Base-by-base conservation (phyloP, 2,888 invertebrate genomes). In the Octodonta nipae region DNA sequence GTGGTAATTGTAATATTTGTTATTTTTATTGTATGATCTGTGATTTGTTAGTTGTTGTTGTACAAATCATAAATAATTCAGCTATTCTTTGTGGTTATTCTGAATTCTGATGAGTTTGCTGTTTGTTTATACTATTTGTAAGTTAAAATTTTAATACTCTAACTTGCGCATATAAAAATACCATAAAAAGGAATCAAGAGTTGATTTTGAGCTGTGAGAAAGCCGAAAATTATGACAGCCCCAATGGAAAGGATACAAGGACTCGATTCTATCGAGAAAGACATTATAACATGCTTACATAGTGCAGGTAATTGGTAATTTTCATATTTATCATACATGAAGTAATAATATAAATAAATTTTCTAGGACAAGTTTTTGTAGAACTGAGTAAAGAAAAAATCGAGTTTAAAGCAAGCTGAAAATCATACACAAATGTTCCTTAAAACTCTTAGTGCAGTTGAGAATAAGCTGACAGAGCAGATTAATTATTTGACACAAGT, bases 401-500 rank as follows among this genome's bases (percentile, higher is more conserved):
- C 91, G 0, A 87, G 84, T 36, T 74, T 85, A 48, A 93, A 93
- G 58, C 88, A 86, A 61, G 89, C 89, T 0, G 88, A 89, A 63
- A 78, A 78, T 16, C 88, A 92, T 51, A 86, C 91, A 0, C 80
- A 84, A 44, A 84, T 84, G 50, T 95, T 93, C 59, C 62, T 92
- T 3, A 88, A 92, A 63, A 87, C 91, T 0, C 63, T 95, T 5
- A 80, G 79, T 44, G 78, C 78, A 49, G 88, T 93, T 1, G 93
- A 95, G 62, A 76, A 78, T 1, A 91, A 88, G 60, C 65, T 93
- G 6, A 85, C 85, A 35, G 88, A 91, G 53, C 92, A 95, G 63
- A 93, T 95, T n/a, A 89, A 88, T 60, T 93, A 95, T 58, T 67
- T 95, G 31, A 92, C 91, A 0, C 92, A 93, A 71, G 92, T 93